phyloP scores from a whole-genome alignment of 2,113 vertebrate genomes.

The Malaclemys terrapin region DNA sequence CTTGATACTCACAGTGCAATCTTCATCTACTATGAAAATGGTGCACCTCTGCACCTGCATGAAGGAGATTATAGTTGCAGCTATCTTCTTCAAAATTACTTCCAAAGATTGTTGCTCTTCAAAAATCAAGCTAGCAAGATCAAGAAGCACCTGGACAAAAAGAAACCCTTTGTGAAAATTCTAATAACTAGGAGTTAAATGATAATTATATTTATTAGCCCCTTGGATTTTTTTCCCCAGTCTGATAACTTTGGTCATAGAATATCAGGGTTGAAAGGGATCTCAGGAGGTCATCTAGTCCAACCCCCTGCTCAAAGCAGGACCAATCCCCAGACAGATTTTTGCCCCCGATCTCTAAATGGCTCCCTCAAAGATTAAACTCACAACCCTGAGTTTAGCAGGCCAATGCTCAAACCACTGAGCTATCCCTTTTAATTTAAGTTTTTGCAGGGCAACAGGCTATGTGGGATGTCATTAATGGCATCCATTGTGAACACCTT shows the following conservation, averaged over 20 bases:
- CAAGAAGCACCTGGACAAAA: conserved; percentile 89
- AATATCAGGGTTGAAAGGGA: too few species aligned
- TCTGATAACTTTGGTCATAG: neutral
- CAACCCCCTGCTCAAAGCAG: too few species aligned
- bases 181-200: neutral
- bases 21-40: conserved; percentile 93
- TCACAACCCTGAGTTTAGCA: too few species aligned
- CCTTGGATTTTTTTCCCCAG: neutral
- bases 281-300: too few species aligned
- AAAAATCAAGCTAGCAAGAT: conserved; percentile 96
- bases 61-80: conserved; percentile 96
- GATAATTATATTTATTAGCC: neutral
- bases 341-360: too few species aligned
- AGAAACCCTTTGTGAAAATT: neutral
- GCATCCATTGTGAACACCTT: neutral
- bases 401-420: too few species aligned
- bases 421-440: neutral
- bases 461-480: neutral
- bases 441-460: neutral
- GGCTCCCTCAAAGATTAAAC: too few species aligned
- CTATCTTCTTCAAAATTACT: conserved; percentile 94
- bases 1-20: conserved; percentile 86
- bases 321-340: too few species aligned
- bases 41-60: conserved; percentile 97
- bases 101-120: conserved; percentile 97